phyloP scores from a whole-genome alignment of 2,113 vertebrate species.

The Oriolus oriolus region DNA sequence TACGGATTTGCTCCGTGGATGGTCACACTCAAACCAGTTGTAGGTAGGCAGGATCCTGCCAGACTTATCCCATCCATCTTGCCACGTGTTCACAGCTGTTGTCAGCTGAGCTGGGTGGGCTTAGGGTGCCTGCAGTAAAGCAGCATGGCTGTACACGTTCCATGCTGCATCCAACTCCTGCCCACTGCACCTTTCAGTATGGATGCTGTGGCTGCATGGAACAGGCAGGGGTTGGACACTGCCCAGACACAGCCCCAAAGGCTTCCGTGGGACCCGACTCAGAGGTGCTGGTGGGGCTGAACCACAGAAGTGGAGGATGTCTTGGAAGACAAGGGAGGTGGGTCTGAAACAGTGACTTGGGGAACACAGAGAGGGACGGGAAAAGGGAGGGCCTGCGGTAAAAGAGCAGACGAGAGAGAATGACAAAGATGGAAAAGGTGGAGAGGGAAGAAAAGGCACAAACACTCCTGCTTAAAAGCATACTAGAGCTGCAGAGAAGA shows the following conservation, averaged over 20 bases:
- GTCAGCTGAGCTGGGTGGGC: neutral
- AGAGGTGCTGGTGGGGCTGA: neutral
- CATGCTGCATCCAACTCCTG: neutral
- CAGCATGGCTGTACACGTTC: neutral
- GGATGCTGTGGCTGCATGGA: neutral
- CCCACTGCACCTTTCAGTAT: neutral
- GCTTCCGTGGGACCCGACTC: neutral
- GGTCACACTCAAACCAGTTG: neutral
- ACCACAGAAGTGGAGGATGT: neutral
- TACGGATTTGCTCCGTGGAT: neutral
- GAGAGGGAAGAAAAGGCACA: neutral
- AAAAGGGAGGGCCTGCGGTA: neutral
- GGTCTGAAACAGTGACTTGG: neutral
- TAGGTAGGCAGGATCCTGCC: neutral
- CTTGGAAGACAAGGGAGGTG: neutral
- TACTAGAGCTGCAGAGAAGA: neutral
- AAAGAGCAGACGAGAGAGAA: neutral
- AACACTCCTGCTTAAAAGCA: neutral
- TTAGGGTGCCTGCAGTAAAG: neutral
- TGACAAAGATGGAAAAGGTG: neutral
- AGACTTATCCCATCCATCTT: neutral
- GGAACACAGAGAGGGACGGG: accelerated
- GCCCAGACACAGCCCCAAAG: neutral
- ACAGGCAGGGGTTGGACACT: neutral
- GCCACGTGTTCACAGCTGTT: neutral